phyloP scores from a whole-genome alignment of 2,113 vertebrate genomes.

The Orthonyx spaldingii region DNA sequence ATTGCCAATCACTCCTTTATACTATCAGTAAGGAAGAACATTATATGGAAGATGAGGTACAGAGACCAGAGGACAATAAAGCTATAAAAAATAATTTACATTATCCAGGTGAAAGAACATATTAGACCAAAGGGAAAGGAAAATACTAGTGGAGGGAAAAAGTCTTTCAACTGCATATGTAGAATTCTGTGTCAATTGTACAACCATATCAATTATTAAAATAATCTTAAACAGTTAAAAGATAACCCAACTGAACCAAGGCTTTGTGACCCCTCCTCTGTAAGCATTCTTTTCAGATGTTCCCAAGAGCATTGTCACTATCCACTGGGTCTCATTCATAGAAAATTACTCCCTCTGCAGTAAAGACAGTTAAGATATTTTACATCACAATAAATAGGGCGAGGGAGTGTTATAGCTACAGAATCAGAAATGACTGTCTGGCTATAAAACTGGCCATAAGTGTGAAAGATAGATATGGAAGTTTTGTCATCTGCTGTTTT shows the following conservation, averaged over 20 bases:
- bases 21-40: background rate
- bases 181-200: background rate
- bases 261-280: background rate
- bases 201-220: background rate
- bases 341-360: background rate
- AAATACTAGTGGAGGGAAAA: background rate
- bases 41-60: background rate
- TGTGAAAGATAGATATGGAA: background rate
- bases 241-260: background rate
- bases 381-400: background rate
- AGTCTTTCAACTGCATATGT: background rate
- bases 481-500: background rate
- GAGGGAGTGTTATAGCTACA: accelerated
- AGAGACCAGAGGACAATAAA: background rate
- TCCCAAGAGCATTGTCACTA: background rate
- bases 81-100: background rate
- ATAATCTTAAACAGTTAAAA: background rate
- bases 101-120: background rate
- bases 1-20: background rate
- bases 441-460: background rate
- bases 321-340: background rate
- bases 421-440: background rate
- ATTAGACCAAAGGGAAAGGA: background rate
- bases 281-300: background rate
- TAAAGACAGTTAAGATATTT: background rate